Conservation (phyloP, 2,888 invertebrate species). For the Melanostoma scalare region DNA sequence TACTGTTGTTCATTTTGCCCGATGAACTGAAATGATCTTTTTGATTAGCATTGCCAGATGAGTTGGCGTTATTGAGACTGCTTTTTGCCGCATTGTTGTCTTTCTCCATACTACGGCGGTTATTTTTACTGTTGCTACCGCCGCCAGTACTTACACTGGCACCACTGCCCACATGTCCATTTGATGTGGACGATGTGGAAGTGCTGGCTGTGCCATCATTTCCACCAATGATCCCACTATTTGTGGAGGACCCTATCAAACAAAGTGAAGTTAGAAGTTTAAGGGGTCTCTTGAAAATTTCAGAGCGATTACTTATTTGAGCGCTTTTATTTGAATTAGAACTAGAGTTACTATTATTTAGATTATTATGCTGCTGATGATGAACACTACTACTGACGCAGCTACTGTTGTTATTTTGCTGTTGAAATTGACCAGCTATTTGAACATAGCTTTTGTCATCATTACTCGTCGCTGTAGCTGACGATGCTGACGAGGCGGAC, state of each 20-base stretch:
- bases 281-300: slow-evolving; percentile 62
- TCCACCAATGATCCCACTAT: slow-evolving; percentile 45
- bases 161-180: slow-evolving; percentile 73
- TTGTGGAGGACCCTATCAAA: slow-evolving; percentile 68
- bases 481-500: slow-evolving; percentile 47
- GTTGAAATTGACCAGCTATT: slow-evolving; percentile 73
- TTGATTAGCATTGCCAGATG: slow-evolving; percentile 35
- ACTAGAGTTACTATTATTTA: slow-evolving; percentile 74
- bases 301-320: slow-evolving; percentile 74
- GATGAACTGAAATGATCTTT: slow-evolving; percentile 52
- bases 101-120: slow-evolving; percentile 81
- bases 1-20: slow-evolving; percentile 51
- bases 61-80: slow-evolving; percentile 41
- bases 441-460: slow-evolving; percentile 78
- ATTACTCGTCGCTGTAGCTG: slow-evolving; percentile 73
- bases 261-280: slow-evolving; percentile 65
- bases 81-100: slow-evolving; percentile 74
- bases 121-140: slow-evolving; percentile 77
- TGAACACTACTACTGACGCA: slow-evolving; percentile 69
- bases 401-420: slow-evolving; percentile 46
- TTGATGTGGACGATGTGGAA: slow-evolving; percentile 62
- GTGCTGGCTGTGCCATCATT: slow-evolving; percentile 6
- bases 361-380: slow-evolving; percentile 72
- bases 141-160: slow-evolving; percentile 73
- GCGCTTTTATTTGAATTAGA: slow-evolving; percentile 75